Evolutionary conservation across 2,888 invertebrate genomes (phyloP).

Genomic region (Plemyria rubiginata): DNA sequence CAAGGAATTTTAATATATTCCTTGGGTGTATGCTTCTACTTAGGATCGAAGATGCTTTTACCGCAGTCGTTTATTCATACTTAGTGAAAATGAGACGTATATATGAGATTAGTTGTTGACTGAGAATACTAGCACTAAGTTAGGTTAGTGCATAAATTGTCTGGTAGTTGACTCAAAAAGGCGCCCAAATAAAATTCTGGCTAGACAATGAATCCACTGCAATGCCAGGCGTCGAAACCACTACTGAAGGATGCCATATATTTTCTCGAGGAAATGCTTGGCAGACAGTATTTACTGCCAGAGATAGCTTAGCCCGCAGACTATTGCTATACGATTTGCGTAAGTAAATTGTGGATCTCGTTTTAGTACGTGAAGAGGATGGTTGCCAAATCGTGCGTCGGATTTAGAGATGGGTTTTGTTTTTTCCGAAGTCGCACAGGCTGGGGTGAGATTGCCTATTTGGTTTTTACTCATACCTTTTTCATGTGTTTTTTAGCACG

Average conservation of each 20-base stretch:
- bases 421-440: conserved; percentile 9
- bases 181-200: conserved; percentile 16
- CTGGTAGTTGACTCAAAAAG: conserved; percentile 18
- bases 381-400: conserved; percentile 20
- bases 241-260: conserved; percentile 17
- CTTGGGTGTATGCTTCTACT: too few relatives aligned
- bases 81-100: too few relatives aligned
- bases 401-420: conserved; percentile 21
- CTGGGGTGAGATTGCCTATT: conserved; percentile 11
- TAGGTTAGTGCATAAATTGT: conserved; percentile 21
- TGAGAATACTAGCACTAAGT: background rate
- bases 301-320: conserved; percentile 3
- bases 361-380: conserved; percentile 8
- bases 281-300: conserved; percentile 19
- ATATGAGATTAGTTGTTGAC: too few relatives aligned
- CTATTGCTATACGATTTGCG: conserved; percentile 8
- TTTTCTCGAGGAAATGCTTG: conserved; percentile 11
- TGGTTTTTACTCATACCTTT: conserved; percentile 1
- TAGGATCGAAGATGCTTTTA: too few relatives aligned
- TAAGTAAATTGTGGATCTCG: conserved; percentile 16
- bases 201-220: conserved; percentile 14
- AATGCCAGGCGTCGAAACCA: conserved; percentile 14
- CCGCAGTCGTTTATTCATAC: too few relatives aligned
- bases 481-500: background rate
- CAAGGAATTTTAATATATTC: too few relatives aligned